These are phyloP conservation scores for Octomys mimax DNA, from an alignment of 2,797 vertebrate species.

Conservation along the genomic window DNA sequence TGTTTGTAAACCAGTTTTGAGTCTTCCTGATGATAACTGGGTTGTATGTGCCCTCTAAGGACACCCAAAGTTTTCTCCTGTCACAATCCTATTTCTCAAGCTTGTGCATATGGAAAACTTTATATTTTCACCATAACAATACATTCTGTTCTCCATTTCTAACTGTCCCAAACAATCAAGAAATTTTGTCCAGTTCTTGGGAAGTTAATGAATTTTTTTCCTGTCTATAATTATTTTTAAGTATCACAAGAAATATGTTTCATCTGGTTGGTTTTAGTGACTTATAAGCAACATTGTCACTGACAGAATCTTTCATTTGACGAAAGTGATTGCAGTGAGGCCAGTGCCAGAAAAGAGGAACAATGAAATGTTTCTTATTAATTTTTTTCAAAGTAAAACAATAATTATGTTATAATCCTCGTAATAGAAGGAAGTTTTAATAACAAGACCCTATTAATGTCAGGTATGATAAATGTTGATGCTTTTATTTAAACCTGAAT, in stretches of 20 bases:
- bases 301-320: neutral
- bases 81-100: neutral
- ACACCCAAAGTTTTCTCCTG: neutral
- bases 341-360: neutral
- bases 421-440: conserved; percentile 28
- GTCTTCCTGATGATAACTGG: neutral
- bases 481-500: conserved; percentile 11
- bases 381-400: conserved; percentile 47
- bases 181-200: neutral
- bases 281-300: neutral
- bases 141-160: conserved; percentile 5
- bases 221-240: conserved; percentile 6
- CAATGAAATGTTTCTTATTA: neutral
- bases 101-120: neutral
- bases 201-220: neutral
- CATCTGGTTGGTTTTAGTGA: conserved; percentile 43
- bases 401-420: neutral
- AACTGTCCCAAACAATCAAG: conserved; percentile 14
- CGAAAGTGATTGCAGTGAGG: conserved; percentile 2
- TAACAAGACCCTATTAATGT: conserved; percentile 38
- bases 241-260: neutral
- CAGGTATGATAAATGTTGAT: neutral
- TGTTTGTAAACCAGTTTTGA: neutral
- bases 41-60: neutral
- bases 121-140: conserved; percentile 23